These are phyloP conservation scores for Cryptotermes secundus DNA, from an alignment of 1,140 invertebrate genomes.

Conservation along the genomic window DNA sequence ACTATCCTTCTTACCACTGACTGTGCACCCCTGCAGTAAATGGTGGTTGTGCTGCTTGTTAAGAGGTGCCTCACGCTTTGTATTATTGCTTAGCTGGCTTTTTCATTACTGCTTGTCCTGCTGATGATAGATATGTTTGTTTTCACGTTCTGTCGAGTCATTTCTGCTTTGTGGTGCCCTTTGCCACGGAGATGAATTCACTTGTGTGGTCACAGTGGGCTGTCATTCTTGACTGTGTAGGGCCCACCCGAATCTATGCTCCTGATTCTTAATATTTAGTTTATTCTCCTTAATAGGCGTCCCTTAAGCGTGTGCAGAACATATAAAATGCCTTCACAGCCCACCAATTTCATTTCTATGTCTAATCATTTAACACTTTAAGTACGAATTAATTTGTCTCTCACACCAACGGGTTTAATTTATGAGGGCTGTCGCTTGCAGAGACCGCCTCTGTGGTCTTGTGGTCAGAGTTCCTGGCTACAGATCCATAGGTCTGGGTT, in stretches of 20 bases:
- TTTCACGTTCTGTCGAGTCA: constrained; percentile 32
- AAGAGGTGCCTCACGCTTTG: constrained; percentile 1
- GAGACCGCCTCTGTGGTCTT: no score
- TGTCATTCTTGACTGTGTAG: not conserved
- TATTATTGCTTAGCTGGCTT: constrained; percentile 36
- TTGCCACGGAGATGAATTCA: not conserved
- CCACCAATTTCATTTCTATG: no score
- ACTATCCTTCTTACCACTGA: not conserved
- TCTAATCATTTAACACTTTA: no score
- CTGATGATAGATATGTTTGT: constrained; percentile 36
- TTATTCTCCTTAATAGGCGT: no score
- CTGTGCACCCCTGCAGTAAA: not conserved
- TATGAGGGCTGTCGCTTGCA: no score
- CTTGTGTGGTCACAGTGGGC: not conserved
- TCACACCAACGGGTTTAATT: no score
- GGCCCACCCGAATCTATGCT: not conserved
- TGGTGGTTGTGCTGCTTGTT: not conserved
- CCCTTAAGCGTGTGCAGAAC: no score
- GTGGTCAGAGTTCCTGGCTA: no score
- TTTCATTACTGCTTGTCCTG: constrained; percentile 32
- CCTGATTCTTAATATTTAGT: not conserved
- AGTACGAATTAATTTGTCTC: no score
- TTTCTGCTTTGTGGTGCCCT: not conserved
- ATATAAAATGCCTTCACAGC: no score
- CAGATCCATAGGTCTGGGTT: no score